Percentiles rank a stretch among this genome's conserved stretches.
Evolutionary conservation across 2,113 vertebrate species (phyloP).

Genomic region (Notarius quadriscutis): DNA sequence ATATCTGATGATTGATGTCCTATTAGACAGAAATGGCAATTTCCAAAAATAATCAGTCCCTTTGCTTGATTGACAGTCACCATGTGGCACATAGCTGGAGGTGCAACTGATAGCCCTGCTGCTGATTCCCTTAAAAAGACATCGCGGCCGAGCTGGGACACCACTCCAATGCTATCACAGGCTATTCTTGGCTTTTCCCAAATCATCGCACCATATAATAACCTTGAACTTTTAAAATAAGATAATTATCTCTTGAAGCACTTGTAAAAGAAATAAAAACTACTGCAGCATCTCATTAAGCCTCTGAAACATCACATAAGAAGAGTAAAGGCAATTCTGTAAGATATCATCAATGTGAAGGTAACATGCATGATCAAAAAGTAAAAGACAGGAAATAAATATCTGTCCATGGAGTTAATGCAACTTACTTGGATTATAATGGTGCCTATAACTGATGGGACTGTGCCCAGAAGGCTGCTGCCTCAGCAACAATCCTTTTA

Average conservation of each 20-base stretch:
- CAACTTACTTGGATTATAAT: conserved; percentile 84
- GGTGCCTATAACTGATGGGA: conserved; percentile 82
- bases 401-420: conserved; percentile 50
- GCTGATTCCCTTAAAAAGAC: conserved; percentile 99
- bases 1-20: conserved; percentile 66
- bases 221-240: conserved; percentile 75
- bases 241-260: conserved; percentile 21
- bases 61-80: conserved; percentile 88
- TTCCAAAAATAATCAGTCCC: conserved; percentile 80
- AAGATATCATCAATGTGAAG: conserved; percentile 2
- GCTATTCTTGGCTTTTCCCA: conserved; percentile 88
- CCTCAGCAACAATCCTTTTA: conserved; percentile 81
- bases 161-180: conserved; percentile 84
- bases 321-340: conserved; percentile 11
- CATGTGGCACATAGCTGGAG: conserved; percentile 90
- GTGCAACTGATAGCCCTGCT: conserved; percentile 82
- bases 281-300: conserved; percentile 11
- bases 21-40: conserved; percentile 80
- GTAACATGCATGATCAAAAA: conserved; percentile 16
- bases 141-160: conserved; percentile 80
- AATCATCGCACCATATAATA: conserved; percentile 76
- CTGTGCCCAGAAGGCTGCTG: conserved; percentile 81
- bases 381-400: conserved; percentile 6
- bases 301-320: conserved; percentile 6
- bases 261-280: neutral